Evolutionary conservation across 2,888 invertebrate species (phyloP).

Genomic region (Cheilosia vulpina): DNA sequence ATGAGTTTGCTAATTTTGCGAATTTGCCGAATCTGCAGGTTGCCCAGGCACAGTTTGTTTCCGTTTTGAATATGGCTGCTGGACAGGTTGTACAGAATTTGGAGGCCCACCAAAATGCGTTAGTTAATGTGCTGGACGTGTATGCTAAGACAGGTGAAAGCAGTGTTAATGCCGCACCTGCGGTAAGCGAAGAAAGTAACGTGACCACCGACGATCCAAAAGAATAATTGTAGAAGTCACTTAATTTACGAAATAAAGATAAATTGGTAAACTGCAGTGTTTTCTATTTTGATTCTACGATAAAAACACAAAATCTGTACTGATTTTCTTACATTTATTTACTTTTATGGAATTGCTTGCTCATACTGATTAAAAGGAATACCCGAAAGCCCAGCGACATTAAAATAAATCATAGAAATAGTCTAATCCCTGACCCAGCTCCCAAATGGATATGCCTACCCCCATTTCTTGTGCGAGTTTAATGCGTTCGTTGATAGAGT

Average conservation of each 20-base stretch:
- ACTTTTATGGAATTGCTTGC: constrained; percentile 33
- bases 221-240: too few species aligned
- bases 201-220: too few species aligned
- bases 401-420: constrained; percentile 96
- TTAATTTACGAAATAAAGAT: too few species aligned
- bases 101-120: constrained; percentile 87
- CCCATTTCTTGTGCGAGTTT: constrained; percentile 91
- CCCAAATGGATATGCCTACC: constrained; percentile 96
- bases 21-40: constrained; percentile 87
- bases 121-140: constrained; percentile 88
- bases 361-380: background rate
- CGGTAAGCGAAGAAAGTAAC: too few species aligned
- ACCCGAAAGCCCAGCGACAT: background rate
- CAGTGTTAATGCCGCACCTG: too few species aligned
- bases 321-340: constrained; percentile 3
- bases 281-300: too few species aligned
- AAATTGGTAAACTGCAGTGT: too few species aligned
- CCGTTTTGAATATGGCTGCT: constrained; percentile 88
- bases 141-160: constrained; percentile 80
- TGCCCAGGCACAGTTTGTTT: constrained; percentile 88
- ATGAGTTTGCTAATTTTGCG: constrained; percentile 88
- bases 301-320: too few species aligned
- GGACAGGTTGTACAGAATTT: constrained; percentile 87
- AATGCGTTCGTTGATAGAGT: constrained; percentile 91
- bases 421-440: constrained; percentile 97